These are phyloP conservation scores for Aricia artaxerxes DNA, from an alignment of 2,888 invertebrate species.

Conservation along the genomic window DNA sequence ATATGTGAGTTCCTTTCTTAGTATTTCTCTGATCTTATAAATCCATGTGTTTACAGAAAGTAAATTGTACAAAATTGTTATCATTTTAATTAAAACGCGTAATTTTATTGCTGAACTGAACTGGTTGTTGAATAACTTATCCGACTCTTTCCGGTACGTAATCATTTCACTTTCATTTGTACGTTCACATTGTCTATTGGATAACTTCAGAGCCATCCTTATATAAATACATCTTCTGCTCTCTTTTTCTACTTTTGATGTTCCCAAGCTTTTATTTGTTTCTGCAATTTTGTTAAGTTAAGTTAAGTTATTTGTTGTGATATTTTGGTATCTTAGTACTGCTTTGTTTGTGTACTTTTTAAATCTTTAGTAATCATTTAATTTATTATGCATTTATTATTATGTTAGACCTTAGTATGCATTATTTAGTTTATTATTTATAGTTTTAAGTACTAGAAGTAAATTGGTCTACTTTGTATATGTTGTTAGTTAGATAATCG, in stretches of 20 bases:
- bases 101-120: conserved; percentile 34
- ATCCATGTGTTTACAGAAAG: background rate
- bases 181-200: conserved; percentile 75
- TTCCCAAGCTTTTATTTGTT: background rate
- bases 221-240: conserved; percentile 64
- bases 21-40: background rate
- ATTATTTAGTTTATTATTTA: no score
- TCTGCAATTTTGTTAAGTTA: background rate
- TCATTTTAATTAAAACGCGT: conserved; percentile 28
- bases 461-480: background rate
- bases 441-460: background rate
- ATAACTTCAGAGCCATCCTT: conserved; percentile 75
- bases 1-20: background rate
- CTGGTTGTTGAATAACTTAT: conserved; percentile 42
- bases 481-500: background rate
- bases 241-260: conserved; percentile 62
- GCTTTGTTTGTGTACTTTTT: no score
- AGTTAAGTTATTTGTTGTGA: no score
- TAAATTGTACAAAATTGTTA: conserved; percentile 2
- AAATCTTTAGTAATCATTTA: no score
- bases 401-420: no score
- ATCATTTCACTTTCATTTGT: conserved; percentile 77
- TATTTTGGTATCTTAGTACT: no score
- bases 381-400: no score
- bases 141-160: conserved; percentile 59